Evolutionary conservation across 2,113 vertebrate species (phyloP), one percentile per base, ranked within the genome.

Genomic region (Seriola dumerili): DNA sequence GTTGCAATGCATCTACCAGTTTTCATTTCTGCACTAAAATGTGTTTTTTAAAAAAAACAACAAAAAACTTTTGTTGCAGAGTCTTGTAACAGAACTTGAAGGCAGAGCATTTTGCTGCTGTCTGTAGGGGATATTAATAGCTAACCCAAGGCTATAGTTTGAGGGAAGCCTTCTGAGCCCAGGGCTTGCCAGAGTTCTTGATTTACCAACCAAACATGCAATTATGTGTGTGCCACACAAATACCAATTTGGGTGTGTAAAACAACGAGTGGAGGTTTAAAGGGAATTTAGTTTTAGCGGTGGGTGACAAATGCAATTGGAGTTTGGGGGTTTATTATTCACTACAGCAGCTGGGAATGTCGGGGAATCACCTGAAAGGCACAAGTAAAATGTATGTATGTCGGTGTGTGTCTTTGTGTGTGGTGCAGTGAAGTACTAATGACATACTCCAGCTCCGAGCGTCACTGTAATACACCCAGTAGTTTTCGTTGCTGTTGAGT

Each of bases 241-340:
- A 96, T 96, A 95, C 93, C 91, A 95, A 94, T 96, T 95, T 96
- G 91, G 95, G 88, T 88, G 91, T 94, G 94, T 94, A 93, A 92
- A 95, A 95, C 93, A 95, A 94, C 91, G 84, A 89, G 88, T 62
- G 77, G 87, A 87, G 90, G 89, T 89, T 93, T 90, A 78, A 90
- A 82, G 72, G 76, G 87, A 93, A 84, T 91, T 87, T 71, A 42
- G 67, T 68, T 91, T 91, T 78, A 85, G 76, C 73, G 78, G 82
- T 84, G 70, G 66, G 76, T 81, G 74, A 84, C 72, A 85, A 50
- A 85, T 23, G 65, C 29, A 83, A 74, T 88, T 89, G 32, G 83
- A 84, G 81, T 80, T 72, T 78, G 67, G 77, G 74, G 66, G 62
- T 87, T 88, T 88, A 80, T 87, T 87, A 84, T 91, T 84, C 62